Percentiles rank a stretch among this genome's conserved stretches.
Evolutionary conservation across 2,888 invertebrate genomes (phyloP).

Genomic region (Andrena chrysosceles): DNA sequence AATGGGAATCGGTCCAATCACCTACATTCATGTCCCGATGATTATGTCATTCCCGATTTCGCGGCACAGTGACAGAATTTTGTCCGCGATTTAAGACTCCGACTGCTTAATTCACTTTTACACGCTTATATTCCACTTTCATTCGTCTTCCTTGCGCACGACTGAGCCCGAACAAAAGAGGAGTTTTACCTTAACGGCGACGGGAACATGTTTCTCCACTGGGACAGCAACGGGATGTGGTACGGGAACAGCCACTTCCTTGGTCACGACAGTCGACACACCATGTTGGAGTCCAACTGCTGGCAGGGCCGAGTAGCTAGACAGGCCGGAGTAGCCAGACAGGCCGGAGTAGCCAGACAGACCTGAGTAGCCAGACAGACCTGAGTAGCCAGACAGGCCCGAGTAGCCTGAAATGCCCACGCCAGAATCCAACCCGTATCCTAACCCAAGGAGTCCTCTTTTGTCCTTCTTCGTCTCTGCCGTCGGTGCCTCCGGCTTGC

Average conservation of each 20-base stretch:
- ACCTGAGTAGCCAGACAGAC: no score
- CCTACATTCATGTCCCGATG: not conserved
- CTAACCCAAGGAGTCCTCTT: conserved; percentile 47
- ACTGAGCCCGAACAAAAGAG: not conserved
- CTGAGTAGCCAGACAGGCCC: not conserved
- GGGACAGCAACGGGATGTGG: conserved; percentile 86
- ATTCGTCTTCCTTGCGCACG: not conserved
- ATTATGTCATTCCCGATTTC: conserved; percentile 6
- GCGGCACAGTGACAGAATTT: not conserved
- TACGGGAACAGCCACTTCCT: conserved; percentile 86
- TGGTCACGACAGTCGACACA: conserved; percentile 85
- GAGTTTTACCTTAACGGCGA: conserved; percentile 82
- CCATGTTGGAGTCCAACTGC: conserved; percentile 63
- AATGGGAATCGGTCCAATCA: not conserved
- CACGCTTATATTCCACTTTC: not conserved
- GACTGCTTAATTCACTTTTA: not conserved
- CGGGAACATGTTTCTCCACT: conserved; percentile 85
- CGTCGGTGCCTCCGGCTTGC: conserved; percentile 43
- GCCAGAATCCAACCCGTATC: conserved; percentile 42
- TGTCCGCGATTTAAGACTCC: not conserved
- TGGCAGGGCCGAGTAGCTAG: not conserved
- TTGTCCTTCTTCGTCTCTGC: conserved; percentile 52
- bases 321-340: not conserved
- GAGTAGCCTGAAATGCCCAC: conserved; percentile 13
- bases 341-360: no score